Conservation (phyloP, 1,140 invertebrate species). For the Papilio helenus region DNA sequence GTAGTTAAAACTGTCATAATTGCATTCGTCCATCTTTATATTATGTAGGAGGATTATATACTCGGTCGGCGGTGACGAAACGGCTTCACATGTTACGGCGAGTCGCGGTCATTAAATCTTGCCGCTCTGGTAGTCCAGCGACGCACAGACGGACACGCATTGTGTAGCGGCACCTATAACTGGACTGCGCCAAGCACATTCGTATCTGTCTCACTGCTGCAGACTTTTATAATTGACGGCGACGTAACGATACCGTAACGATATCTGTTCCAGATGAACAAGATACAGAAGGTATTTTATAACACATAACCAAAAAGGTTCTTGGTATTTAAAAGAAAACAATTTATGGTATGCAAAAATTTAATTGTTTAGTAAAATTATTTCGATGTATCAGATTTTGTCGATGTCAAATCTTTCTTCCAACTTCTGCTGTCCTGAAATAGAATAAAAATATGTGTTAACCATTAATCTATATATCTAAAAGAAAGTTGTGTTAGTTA, state of each 20-base stretch:
- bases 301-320: too few relatives aligned
- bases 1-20: constrained; percentile 15
- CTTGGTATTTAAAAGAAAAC: too few relatives aligned
- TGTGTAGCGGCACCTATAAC: constrained; percentile 77
- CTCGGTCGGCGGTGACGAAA: constrained; percentile 61
- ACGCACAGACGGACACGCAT: constrained; percentile 46
- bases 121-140: constrained; percentile 75
- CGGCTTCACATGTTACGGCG: constrained; percentile 61
- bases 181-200: constrained; percentile 75
- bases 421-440: not conserved
- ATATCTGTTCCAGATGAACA: not conserved
- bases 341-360: too few relatives aligned
- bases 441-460: not conserved
- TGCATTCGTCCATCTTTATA: not conserved
- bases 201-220: constrained; percentile 67
- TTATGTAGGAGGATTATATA: constrained; percentile 25
- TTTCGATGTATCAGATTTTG: too few relatives aligned
- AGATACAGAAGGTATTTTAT: not conserved
- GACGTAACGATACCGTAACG: constrained; percentile 34
- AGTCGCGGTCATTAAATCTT: constrained; percentile 77
- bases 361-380: too few relatives aligned
- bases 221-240: constrained; percentile 52
- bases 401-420: too few relatives aligned
- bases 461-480: too few relatives aligned
- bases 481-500: too few relatives aligned